Conservation (phyloP, 2,113 vertebrate species). For the Porphyrio hochstetteri region DNA sequence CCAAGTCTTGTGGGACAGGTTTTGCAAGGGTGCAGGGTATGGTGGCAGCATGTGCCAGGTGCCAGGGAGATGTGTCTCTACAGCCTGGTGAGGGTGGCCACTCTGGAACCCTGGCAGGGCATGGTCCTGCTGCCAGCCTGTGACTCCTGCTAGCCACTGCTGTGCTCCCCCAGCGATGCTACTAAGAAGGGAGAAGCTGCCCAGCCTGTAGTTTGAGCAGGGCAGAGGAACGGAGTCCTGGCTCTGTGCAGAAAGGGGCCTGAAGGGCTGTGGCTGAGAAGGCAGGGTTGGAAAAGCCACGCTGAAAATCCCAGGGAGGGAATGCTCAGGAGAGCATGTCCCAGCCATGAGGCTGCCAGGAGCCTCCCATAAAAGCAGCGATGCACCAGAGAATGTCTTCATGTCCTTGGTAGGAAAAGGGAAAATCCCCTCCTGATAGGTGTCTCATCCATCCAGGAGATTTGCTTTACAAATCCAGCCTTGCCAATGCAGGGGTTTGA, state of each 20-base stretch:
- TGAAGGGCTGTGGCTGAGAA: neutral
- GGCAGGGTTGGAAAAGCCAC: neutral
- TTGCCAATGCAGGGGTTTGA: neutral
- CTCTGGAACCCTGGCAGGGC: neutral
- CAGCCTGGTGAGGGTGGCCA: neutral
- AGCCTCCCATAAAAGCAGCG: neutral
- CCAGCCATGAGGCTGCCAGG: neutral
- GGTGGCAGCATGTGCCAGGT: neutral
- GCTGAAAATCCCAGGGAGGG: neutral
- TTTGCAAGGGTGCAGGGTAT: neutral
- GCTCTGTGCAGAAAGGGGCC: neutral
- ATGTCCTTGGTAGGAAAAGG: neutral
- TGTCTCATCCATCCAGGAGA: neutral
- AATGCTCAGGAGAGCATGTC: neutral
- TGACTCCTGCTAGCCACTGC: neutral
- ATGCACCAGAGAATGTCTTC: neutral
- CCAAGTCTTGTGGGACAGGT: neutral
- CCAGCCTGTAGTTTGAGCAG: neutral
- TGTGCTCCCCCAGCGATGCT: accelerated
- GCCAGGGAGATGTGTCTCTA: neutral
- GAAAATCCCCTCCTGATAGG: neutral
- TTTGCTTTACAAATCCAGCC: neutral
- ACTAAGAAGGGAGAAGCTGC: neutral
- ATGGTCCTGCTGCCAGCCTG: neutral
- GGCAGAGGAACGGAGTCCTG: neutral